Percentiles rank a stretch among this genome's conserved stretches.
These are phyloP conservation scores for Leucania comma DNA, from an alignment of 2,888 invertebrate species.

Conservation along the genomic window DNA sequence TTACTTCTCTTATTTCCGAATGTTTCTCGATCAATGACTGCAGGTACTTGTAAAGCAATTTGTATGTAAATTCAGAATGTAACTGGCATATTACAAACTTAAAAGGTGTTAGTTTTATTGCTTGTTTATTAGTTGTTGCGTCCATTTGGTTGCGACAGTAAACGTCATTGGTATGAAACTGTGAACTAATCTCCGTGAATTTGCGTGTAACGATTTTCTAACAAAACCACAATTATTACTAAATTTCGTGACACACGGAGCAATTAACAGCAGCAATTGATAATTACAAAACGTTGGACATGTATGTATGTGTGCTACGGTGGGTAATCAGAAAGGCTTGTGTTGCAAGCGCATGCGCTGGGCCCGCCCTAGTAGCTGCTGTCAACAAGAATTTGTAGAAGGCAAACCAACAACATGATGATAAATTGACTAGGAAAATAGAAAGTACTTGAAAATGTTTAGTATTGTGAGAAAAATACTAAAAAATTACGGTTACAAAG, in stretches of 20 bases:
- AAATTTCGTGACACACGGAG: constrained; percentile 25
- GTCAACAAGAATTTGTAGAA: constrained; percentile 24
- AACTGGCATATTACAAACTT: constrained; percentile 26
- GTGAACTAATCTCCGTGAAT: constrained; percentile 10
- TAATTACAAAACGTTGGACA: constrained; percentile 43
- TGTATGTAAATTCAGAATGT: constrained; percentile 48
- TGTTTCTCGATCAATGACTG: constrained; percentile 29
- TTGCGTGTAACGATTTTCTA: constrained; percentile 27
- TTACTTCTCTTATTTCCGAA: constrained; percentile 48
- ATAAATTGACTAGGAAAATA: background rate
- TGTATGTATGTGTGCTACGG: constrained; percentile 6
- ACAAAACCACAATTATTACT: constrained; percentile 26
- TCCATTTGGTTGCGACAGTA: constrained; percentile 14
- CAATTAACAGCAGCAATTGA: constrained; percentile 43
- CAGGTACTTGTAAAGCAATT: constrained; percentile 41
- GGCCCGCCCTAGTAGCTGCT: constrained; percentile 17
- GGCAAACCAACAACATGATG: background rate
- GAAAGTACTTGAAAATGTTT: background rate
- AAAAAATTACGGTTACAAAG: background rate
- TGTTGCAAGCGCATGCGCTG: constrained; percentile 46
- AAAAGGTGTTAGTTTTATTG: constrained; percentile 54
- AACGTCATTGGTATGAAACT: constrained; percentile 19
- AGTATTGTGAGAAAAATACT: no score
- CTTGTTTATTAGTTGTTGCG: constrained; percentile 44
- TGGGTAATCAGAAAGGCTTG: constrained; percentile 31